Conservation (phyloP, 1,140 invertebrate species). For the Musca domestica region DNA sequence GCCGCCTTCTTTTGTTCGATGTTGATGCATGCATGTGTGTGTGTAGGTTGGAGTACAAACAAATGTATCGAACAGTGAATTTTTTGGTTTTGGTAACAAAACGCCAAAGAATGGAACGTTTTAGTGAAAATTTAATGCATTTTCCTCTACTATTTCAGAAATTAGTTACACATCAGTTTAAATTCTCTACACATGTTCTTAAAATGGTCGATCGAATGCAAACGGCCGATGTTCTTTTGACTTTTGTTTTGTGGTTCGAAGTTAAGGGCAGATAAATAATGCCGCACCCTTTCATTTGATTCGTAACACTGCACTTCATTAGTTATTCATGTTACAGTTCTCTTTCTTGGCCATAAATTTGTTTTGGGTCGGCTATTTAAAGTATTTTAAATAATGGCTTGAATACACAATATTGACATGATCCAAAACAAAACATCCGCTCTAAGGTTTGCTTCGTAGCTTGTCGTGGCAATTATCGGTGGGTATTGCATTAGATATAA, state of each 20-base stretch:
- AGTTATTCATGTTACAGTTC: slow-evolving; percentile 14
- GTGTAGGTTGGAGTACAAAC: background rate
- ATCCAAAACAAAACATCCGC: too few species aligned
- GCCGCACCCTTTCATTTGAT: background rate
- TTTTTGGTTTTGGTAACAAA: background rate
- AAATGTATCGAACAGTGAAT: background rate
- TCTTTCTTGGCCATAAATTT: background rate
- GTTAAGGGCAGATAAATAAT: background rate
- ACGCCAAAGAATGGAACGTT: background rate
- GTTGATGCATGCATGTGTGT: too few species aligned
- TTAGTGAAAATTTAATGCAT: background rate
- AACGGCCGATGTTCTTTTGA: background rate
- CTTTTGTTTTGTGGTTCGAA: background rate
- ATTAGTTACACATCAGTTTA: slow-evolving; percentile 18
- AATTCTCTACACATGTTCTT: slow-evolving; percentile 15
- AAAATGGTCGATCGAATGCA: background rate
- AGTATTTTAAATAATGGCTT: too few species aligned
- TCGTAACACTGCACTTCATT: background rate
- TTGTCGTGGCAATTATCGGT: too few species aligned
- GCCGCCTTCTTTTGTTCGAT: background rate
- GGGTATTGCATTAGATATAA: too few species aligned
- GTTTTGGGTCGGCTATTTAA: too few species aligned
- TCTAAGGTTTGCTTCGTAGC: too few species aligned
- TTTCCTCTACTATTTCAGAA: background rate
- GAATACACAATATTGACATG: too few species aligned